Conservation (phyloP, 2,888 invertebrate genomes). For the Drosophila prostipennis region DNA sequence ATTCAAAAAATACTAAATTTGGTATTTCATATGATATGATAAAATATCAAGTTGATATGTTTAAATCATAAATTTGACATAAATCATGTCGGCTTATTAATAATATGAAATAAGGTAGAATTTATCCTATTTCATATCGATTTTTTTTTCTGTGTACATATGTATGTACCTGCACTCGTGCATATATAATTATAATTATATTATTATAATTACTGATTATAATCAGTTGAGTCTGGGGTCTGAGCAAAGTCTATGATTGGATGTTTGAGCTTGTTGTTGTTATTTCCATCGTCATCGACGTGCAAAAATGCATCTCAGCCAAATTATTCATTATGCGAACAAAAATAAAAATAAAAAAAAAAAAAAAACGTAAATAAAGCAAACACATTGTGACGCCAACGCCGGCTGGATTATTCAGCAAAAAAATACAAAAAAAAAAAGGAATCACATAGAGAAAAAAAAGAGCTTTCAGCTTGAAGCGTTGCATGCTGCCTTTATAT, state of each 20-base stretch:
- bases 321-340: conserved; percentile 59
- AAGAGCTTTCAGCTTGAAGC: conserved; percentile 39
- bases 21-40: too few species aligned
- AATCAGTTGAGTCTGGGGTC: conserved; percentile 23
- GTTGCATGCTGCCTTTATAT: conserved; percentile 55
- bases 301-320: conserved; percentile 71
- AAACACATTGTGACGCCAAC: conserved; percentile 37
- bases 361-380: conserved; percentile 10
- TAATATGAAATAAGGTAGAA: too few species aligned
- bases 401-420: conserved; percentile 42
- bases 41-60: too few species aligned
- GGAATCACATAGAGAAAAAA: conserved; percentile 14
- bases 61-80: too few species aligned
- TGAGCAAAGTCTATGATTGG: conserved; percentile 36
- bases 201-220: too few species aligned
- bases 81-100: too few species aligned
- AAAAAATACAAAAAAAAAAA: neutral
- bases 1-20: too few species aligned
- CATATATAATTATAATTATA: too few species aligned
- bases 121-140: too few species aligned
- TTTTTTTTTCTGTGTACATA: too few species aligned
- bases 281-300: conserved; percentile 49
- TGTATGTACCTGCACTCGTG: conserved; percentile 5
- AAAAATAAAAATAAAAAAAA: conserved; percentile 4
- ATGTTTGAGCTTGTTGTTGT: conserved; percentile 7